Percentiles rank a stretch among this genome's conserved stretches.
These are phyloP conservation scores for Anagyrus pseudococci DNA, from an alignment of 2,888 invertebrate species.

Conservation along the genomic window DNA sequence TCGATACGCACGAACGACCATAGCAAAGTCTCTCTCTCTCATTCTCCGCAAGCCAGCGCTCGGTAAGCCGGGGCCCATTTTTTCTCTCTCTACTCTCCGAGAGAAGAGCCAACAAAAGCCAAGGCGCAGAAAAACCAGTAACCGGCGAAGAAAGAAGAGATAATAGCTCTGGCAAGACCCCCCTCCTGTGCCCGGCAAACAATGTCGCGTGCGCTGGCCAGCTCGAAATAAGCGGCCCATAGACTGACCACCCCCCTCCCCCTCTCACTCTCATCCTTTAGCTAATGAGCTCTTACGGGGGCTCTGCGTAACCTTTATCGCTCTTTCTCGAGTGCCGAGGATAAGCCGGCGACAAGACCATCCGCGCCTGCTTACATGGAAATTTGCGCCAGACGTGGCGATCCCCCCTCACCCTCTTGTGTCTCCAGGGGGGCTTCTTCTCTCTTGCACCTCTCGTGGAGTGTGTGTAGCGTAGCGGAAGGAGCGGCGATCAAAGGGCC, in stretches of 20 bases:
- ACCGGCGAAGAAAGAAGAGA: background rate
- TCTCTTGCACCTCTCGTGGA: slow-evolving; percentile 18
- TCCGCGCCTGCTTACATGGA: slow-evolving; percentile 47
- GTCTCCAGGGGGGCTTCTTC: no score
- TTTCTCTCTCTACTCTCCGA: background rate
- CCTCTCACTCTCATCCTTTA: no score
- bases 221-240: slow-evolving; percentile 17
- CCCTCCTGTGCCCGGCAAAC: background rate
- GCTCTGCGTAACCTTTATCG: background rate
- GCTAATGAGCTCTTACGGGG: slow-evolving; percentile 16
- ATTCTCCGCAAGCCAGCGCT: background rate
- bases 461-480: background rate
- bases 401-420: no score
- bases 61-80: background rate
- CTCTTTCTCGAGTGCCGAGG: background rate
- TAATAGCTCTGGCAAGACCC: background rate
- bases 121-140: background rate
- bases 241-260: no score
- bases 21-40: background rate
- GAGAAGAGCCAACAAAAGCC: background rate
- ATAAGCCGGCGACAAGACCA: background rate
- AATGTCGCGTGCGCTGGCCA: slow-evolving; percentile 5
- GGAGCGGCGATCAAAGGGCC: slow-evolving; percentile 19
- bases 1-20: background rate
- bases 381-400: slow-evolving; percentile 50